These are phyloP conservation scores for Vulpes ferrilata DNA, from an alignment of 2,113 vertebrate genomes.

Conservation along the genomic window DNA sequence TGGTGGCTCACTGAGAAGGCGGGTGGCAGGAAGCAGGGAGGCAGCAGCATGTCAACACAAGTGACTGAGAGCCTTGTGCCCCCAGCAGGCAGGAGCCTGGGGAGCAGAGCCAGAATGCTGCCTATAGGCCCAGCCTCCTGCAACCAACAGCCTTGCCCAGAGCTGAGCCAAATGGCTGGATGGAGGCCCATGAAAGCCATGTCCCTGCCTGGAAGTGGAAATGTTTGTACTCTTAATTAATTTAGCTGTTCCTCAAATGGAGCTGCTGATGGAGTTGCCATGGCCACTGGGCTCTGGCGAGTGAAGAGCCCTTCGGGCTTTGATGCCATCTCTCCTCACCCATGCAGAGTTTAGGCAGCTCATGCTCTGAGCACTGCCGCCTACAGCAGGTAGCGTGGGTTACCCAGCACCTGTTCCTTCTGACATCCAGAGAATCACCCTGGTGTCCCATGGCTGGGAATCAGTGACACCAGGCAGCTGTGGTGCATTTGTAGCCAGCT, in stretches of 20 bases:
- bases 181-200: not conserved
- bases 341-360: not conserved
- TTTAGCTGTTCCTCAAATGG: not conserved
- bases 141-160: not conserved
- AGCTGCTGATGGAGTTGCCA: conserved; percentile 35
- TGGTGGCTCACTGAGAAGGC: not conserved
- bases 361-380: not conserved
- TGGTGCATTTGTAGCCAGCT: fast-evolving
- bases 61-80: not conserved
- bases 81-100: not conserved
- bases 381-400: not conserved
- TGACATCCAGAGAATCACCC: not conserved
- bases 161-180: not conserved
- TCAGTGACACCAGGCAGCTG: fast-evolving
- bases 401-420: not conserved
- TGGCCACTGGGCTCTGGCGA: conserved; percentile 21
- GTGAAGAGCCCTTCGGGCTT: not conserved
- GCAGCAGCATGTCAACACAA: not conserved
- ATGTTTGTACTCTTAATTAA: conserved; percentile 41
- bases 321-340: not conserved
- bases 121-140: not conserved
- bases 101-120: not conserved
- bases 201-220: not conserved
- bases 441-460: not conserved
- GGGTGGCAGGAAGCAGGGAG: not conserved